phyloP scores from a whole-genome alignment of 1,140 invertebrate genomes.

The Bombyx mori region ASM3026992v2 NC_085110.1:5679501-5680000 shows the following conservation, averaged over 20 bases:
- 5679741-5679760: constrained; percentile 76
- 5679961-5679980: constrained; percentile 95
- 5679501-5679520: too few relatives aligned
- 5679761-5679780: constrained; percentile 83
- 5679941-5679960: constrained; percentile 92
- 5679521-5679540: too few relatives aligned
- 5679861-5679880: constrained; percentile 90
- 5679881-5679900: constrained; percentile 91
- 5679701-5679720: neutral
- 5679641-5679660: too few relatives aligned
- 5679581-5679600: too few relatives aligned
- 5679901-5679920: constrained; percentile 93
- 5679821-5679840: constrained; percentile 89
- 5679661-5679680: too few relatives aligned
- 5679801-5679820: constrained; percentile 95
- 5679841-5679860: constrained; percentile 86
- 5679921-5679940: constrained; percentile 89
- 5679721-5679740: neutral
- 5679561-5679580: too few relatives aligned
- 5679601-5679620: too few relatives aligned
- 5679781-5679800: constrained; percentile 92
- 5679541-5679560: too few relatives aligned
- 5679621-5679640: too few relatives aligned
- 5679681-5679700: neutral
- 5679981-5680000: constrained; percentile 60